Evolutionary conservation across 35 echinoderm and acorn worm genomes (phyloP), one percentile per base, ranked within the genome.

Genomic region (Chiridota heheva): DNA sequence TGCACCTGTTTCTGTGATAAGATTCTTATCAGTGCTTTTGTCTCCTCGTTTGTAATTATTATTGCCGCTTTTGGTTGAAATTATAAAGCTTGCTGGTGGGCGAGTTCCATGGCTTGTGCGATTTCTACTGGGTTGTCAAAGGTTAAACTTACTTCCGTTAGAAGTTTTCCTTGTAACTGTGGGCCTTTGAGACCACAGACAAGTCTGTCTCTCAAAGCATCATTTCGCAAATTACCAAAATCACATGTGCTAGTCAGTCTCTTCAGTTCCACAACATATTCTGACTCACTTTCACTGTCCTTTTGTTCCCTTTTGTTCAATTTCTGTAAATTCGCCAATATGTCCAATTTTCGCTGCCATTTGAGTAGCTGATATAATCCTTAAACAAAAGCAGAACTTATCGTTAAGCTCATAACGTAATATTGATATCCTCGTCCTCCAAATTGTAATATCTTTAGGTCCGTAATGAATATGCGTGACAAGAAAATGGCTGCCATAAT

Each of bases 251-350:
- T 20, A 18, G 87, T 61, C 36, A 90, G 29, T 56, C 48, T 30
- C 30, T 51, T 72, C 0, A 90, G 60, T 46, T 84, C 80, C 40
- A 83, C 81, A 18, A 90, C n/a, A 24, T 90, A 90, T 13, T 4
- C 32, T 1, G n/a, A 33, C 3, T 84, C 42, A 42, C 34, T 31
- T 46, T 84, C 87, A 20, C 69, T 45, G 12, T 72, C 36, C 2
- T n/a, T 7, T 32, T 90, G 81, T 20, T 51, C 30, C 77, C 53
- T 34, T 78, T 78, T 35, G 64, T 84, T 66, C 28, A 78, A 34
- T 81, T 26, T n/a, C n/a, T n/a, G n/a, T n/a, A n/a, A n/a, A n/a
- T n/a, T n/a, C n/a, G n/a, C n/a, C n/a, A n/a, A n/a, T n/a, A n/a
- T n/a, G n/a, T n/a, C n/a, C n/a, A n/a, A n/a, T n/a, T n/a, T n/a